These are phyloP conservation scores for Styela clava DNA, from an alignment of 23 tunicate genomes.

Conservation along the genomic window DNA sequence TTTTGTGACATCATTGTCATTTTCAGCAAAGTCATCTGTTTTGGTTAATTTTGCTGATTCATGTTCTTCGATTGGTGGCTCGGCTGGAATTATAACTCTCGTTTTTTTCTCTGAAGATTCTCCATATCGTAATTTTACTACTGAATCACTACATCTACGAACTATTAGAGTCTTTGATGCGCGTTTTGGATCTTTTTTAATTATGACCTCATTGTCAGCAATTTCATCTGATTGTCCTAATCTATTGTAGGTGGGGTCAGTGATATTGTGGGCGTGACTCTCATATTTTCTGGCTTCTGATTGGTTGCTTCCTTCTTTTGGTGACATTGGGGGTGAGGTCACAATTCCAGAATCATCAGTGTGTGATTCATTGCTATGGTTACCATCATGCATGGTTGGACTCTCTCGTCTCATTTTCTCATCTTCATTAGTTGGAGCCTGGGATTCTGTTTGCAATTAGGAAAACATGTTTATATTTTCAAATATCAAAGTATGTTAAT, in stretches of 20 bases:
- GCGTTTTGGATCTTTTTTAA: not conserved
- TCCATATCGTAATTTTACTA: conserved; percentile 3
- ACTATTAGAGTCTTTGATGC: conserved; percentile 10
- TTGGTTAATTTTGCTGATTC: conserved; percentile 1
- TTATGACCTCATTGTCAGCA: not conserved
- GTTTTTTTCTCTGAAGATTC: too few relatives aligned
- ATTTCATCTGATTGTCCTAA: not conserved
- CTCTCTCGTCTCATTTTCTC: not conserved
- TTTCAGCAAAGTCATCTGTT: not conserved
- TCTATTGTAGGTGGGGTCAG: not conserved
- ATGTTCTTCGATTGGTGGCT: conserved; percentile 14
- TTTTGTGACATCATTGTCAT: not conserved
- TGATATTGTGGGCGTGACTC: not conserved
- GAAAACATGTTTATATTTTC: too few relatives aligned
- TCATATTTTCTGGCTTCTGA: not conserved
- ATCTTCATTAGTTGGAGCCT: not conserved
- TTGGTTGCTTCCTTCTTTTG: conserved; percentile 3
- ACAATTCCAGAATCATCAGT: conserved; percentile 57
- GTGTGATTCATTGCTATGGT: conserved; percentile 1
- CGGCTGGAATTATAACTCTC: not conserved
- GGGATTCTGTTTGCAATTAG: not conserved
- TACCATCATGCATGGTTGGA: not conserved
- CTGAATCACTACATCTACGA: conserved; percentile 58
- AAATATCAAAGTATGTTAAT: too few relatives aligned
- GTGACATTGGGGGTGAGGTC: conserved; percentile 45